Base-by-base conservation (phyloP, 2,113 vertebrate genomes). In the Rhinichthys klamathensis region DNA sequence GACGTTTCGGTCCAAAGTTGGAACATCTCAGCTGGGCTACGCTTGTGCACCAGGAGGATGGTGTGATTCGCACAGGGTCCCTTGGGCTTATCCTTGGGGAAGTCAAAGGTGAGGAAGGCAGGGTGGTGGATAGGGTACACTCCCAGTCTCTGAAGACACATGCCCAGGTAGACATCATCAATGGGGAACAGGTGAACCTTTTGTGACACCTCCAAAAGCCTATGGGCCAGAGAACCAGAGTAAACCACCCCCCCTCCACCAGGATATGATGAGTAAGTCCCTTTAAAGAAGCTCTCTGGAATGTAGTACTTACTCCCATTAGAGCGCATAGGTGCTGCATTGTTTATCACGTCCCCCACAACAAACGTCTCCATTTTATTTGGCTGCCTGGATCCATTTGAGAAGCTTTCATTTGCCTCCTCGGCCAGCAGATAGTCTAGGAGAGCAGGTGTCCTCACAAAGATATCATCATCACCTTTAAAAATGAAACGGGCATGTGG, bases 401-500 rank as follows among this genome's bases (percentile, higher is more conserved):
- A 56, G 10, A 16, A 65, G 15, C 18, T n/a, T 54, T 2, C 9
- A 12, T 72, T 72, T 4, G 25, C 54, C 2, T 93, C 88, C 80
- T 90, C 85, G 0, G 85, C 85, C 58, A 49, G 86, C 32, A 96
- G 90, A 85, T 90, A 91, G 60, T 85, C 85, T 2, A 95, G 84
- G 65, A 95, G 58, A 21, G 85, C 92, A 0, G 91, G 90, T 0
- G 91, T 94, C 89, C 93, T 94, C 65, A 96, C 87, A 5, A 95
- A 94, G 44, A 95, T 85, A 15, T 96, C 95, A 2, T 96, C 95
- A 1, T 95, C 95, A 0, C 95, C 95, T 80, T 95, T 95, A 5
- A 96, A 93, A 84, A 96, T 70, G 4, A 94, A 96, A 8, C 2
- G 82, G 1, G 87, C 84, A 3, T 30, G 32, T 2, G 44, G 15